These are phyloP conservation scores for Brachyopa scutellaris DNA, from an alignment of 2,888 invertebrate species.

Conservation along the genomic window DNA sequence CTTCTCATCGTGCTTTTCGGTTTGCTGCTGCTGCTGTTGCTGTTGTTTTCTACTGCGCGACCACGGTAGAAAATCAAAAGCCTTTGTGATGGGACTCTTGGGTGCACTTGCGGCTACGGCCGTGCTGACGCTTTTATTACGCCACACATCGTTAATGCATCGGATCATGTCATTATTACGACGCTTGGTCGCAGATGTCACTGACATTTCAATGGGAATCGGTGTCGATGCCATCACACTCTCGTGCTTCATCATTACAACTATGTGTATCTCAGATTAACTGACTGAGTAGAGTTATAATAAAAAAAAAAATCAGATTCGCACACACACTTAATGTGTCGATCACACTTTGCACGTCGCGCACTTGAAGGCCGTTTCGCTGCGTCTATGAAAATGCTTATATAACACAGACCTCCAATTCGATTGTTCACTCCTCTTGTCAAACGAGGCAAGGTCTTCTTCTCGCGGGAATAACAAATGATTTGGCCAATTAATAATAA, in stretches of 20 bases:
- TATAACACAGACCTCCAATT: conserved; percentile 40
- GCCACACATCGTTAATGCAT: conserved; percentile 72
- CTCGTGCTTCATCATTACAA: conserved; percentile 70
- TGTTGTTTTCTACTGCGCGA: conserved; percentile 76
- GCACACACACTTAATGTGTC: conserved; percentile 34
- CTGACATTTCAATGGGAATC: conserved; percentile 71
- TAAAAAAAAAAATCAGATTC: too few species aligned
- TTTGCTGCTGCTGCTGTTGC: conserved; percentile 44
- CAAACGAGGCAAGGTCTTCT: conserved; percentile 46
- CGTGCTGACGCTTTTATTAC: conserved; percentile 41
- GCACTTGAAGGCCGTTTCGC: conserved; percentile 40
- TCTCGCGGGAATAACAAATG: conserved; percentile 41
- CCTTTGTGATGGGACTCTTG: conserved; percentile 80
- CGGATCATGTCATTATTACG: conserved; percentile 73
- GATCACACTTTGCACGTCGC: conserved; percentile 37
- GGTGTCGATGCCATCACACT: conserved; percentile 68
- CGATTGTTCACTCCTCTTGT: conserved; percentile 59
- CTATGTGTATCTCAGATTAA: neutral
- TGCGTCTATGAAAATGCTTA: conserved; percentile 43
- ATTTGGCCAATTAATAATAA: conserved; percentile 44
- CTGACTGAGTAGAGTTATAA: conserved; percentile 32
- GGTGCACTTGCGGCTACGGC: conserved; percentile 63
- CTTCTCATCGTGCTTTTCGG: conserved; percentile 55
- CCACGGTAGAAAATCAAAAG: conserved; percentile 81
- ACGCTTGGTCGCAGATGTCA: conserved; percentile 63